Evolutionary conservation across 2,888 invertebrate genomes (phyloP).

Genomic region (Parapristionchus giblindavisi): DNA sequence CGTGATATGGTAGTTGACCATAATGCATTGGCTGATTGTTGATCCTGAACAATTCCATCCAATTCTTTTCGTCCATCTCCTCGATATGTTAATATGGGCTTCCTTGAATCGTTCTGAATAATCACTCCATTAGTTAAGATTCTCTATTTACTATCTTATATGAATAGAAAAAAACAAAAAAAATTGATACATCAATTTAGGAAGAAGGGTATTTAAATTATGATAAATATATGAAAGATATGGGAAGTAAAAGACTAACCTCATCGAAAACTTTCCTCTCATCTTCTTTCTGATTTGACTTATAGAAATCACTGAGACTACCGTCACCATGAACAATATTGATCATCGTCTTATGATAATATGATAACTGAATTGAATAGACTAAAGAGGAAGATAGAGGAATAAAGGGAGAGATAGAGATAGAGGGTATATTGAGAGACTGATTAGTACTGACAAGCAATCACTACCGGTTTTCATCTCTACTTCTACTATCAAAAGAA

Average conservation of each 20-base stretch:
- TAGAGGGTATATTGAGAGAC: not conserved
- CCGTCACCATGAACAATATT: no score
- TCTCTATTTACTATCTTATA: no score
- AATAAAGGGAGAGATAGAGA: not conserved
- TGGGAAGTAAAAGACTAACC: not conserved
- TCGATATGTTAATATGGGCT: conserved; percentile 23
- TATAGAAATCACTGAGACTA: conserved; percentile 1
- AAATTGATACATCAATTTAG: no score
- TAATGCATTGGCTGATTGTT: conserved; percentile 42
- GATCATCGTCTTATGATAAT: no score
- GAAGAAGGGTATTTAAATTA: not conserved
- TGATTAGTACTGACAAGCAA: not conserved
- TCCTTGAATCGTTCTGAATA: no score
- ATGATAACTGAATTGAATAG: conserved; percentile 6
- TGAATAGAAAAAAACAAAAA: no score
- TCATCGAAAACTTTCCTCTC: conserved; percentile 20
- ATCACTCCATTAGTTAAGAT: no score
- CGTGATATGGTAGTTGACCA: conserved; percentile 53
- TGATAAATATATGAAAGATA: not conserved
- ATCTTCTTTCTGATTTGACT: not conserved
- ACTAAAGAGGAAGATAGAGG: not conserved
- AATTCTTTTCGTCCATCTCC: conserved; percentile 33
- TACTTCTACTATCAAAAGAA: no score
- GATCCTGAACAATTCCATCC: conserved; percentile 27
- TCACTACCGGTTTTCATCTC: not conserved